These are phyloP conservation scores for Venustaconcha ellipsiformis DNA, from an alignment of 1,140 invertebrate species.

Conservation along the genomic window DNA sequence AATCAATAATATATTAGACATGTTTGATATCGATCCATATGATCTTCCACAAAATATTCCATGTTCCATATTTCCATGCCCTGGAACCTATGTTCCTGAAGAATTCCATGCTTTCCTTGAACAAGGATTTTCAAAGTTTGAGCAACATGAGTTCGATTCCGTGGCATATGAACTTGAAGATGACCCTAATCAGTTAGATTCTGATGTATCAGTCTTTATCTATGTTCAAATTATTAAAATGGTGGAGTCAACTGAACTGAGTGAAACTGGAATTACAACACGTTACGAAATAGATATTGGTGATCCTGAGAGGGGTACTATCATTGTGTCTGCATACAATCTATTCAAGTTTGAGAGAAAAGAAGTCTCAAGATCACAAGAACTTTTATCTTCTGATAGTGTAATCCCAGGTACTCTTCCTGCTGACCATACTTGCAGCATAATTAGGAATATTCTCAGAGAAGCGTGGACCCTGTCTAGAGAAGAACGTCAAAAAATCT, in stretches of 20 bases:
- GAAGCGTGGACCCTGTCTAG: conserved; percentile 42
- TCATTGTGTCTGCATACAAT: conserved; percentile 18
- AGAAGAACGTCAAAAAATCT: conserved; percentile 43
- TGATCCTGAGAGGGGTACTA: conserved; percentile 1
- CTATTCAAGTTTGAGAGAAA: conserved; percentile 48
- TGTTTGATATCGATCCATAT: background rate
- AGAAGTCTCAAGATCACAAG: background rate
- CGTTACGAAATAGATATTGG: conserved; percentile 43
- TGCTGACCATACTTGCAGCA: conserved; percentile 13
- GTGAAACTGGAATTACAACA: background rate
- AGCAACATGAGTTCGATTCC: conserved; percentile 36
- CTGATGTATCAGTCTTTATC: background rate
- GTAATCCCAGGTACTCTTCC: background rate
- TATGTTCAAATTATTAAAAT: conserved; percentile 29
- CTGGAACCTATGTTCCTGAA: conserved; percentile 18
- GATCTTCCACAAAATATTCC: background rate
- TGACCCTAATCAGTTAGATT: conserved; percentile 9
- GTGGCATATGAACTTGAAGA: conserved; percentile 52
- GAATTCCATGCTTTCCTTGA: conserved; percentile 16
- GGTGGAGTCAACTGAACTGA: background rate
- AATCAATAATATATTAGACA: conserved; percentile 3
- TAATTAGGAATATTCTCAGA: conserved; percentile 33
- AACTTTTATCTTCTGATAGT: background rate
- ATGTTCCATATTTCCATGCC: conserved; percentile 10
- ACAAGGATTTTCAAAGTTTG: conserved; percentile 20